phyloP scores from a whole-genome alignment of 2,888 invertebrate genomes.

The Diarsia mendica region DNA sequence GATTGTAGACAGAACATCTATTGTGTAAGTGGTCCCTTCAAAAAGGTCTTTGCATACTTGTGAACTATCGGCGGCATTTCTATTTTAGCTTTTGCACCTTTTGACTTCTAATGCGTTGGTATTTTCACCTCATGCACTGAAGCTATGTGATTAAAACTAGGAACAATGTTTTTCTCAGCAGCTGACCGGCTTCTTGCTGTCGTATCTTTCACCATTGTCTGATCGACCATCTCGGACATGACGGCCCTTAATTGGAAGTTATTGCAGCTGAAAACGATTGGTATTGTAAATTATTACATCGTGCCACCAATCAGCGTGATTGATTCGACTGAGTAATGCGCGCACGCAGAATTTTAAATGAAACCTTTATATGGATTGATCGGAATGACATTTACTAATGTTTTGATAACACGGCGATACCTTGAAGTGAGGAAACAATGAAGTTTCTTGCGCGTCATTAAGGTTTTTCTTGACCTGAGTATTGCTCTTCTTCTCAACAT shows the following conservation, averaged over 20 bases:
- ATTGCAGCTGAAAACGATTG: slow-evolving; percentile 79
- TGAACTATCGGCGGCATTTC: neutral
- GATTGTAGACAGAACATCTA: neutral
- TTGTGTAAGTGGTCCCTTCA: neutral
- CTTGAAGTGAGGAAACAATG: slow-evolving; percentile 53
- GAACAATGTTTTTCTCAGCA: slow-evolving; percentile 40
- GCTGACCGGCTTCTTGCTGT: slow-evolving; percentile 67
- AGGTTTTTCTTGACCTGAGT: slow-evolving; percentile 30
- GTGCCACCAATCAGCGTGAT: slow-evolving; percentile 83
- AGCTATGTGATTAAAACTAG: slow-evolving; percentile 19
- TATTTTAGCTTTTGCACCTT: neutral
- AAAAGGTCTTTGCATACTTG: neutral
- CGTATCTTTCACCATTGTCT: slow-evolving; percentile 68
- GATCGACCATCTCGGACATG: slow-evolving; percentile 71
- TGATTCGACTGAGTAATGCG: slow-evolving; percentile 75
- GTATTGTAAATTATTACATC: slow-evolving; percentile 80
- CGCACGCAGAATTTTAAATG: slow-evolving; percentile 73
- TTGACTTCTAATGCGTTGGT: neutral
- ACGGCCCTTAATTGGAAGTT: slow-evolving; percentile 84
- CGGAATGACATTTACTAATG: slow-evolving; percentile 48
- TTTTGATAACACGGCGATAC: slow-evolving; percentile 59
- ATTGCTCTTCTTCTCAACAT: slow-evolving; percentile 22
- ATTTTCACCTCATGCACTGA: neutral
- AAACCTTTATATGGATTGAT: slow-evolving; percentile 62
- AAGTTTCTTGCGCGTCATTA: slow-evolving; percentile 36